Evolutionary conservation across 2,888 invertebrate species (phyloP), one percentile per base, ranked within the genome.

Genomic region (Sinopyrophorus schimmeli): DNA sequence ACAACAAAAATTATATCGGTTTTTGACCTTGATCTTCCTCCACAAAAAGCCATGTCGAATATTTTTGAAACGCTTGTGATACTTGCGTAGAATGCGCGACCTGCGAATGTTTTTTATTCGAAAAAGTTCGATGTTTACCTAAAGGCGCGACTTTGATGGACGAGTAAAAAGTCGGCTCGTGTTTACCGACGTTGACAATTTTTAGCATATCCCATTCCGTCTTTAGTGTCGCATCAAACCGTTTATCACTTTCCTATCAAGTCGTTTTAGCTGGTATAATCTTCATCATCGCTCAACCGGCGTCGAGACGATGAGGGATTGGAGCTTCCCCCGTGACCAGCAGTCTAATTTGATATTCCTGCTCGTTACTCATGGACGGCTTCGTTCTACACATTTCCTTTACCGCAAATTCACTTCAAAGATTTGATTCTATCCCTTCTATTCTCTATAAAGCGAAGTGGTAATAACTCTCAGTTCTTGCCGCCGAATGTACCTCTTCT

Each of bases 211-310:
- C 44, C 23, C 30, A 17, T 37, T 21, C 38, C 23, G 27, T 43
- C 41, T 43, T 43, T 38, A 28, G 37, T 42, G 49, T 43, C 50
- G 49, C 31, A 37, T 26, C 18, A 47, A 49, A 47, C 50, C 57
- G 54, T 57, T 57, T 55, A 54, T 57, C 57, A 57, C 54, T 53
- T 47, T 53, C 57, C 54, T 53, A 57, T 57, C 57, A 49, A 42
- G 47, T 50, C 53, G 53, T 50, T 51, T 53, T 51, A 53, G 54
- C 43, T 40, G 37, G 44, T 47, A 44, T 57, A 57, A 57, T 57
- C 57, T 53, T 53, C 46, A 43, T 44, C 53, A 55, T 57, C 53
- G 50, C 50, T 57, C 53, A 57, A 50, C 53, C 53, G 48, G 55
- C 46, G 48, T 47, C 51, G 37, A 53, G 50, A 46, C 57, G 54